phyloP scores from a whole-genome alignment of 2,113 vertebrate genomes.

The Phyllostomus hastatus region DNA sequence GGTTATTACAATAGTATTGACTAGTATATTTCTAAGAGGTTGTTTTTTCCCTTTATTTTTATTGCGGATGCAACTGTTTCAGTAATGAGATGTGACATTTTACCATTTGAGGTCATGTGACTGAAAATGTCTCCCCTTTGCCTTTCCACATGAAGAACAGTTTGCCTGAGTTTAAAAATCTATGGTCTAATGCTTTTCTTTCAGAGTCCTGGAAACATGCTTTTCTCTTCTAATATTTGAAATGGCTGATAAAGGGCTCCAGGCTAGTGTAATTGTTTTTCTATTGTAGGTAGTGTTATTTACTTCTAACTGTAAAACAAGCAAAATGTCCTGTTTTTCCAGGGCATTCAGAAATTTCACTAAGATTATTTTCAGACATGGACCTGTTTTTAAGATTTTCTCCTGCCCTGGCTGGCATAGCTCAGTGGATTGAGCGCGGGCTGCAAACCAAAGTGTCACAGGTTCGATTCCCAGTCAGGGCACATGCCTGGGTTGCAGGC shows the following conservation, averaged over 20 bases:
- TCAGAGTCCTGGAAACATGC: neutral
- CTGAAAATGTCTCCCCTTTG: neutral
- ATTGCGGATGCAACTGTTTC: neutral
- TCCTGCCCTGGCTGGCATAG: no score
- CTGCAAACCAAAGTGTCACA: no score
- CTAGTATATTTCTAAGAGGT: neutral
- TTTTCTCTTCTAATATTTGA: neutral
- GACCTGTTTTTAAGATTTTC: slow-evolving; percentile 24
- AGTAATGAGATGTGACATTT: neutral
- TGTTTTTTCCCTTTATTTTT: neutral
- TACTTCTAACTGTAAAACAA: neutral
- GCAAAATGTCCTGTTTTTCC: slow-evolving; percentile 39
- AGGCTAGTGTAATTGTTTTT: neutral
- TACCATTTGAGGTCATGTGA: neutral
- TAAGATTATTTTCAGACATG: slow-evolving; percentile 53
- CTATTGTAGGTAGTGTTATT: neutral
- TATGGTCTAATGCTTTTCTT: neutral
- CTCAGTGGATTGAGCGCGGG: no score
- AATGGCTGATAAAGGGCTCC: neutral
- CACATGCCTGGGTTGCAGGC: no score
- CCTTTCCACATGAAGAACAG: neutral
- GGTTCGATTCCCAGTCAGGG: no score
- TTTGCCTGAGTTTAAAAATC: neutral
- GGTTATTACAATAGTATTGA: neutral
- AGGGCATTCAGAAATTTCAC: slow-evolving; percentile 27